Conservation (phyloP, 2,797 vertebrate species). For the Pseudopleuronectes americanus region DNA sequence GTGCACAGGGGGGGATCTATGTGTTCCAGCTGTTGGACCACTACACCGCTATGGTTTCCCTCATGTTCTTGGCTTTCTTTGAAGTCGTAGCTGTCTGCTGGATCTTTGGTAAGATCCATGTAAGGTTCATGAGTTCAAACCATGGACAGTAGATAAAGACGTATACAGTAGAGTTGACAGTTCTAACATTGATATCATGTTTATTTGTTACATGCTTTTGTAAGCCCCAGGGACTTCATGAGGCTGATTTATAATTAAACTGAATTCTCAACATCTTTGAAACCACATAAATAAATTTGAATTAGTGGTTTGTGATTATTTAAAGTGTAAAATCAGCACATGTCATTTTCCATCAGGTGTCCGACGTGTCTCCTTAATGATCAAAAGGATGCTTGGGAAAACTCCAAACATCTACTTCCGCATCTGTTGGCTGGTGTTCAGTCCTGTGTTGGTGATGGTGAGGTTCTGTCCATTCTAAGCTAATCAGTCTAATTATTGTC, state of each 20-base stretch:
- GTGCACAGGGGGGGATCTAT: conserved; percentile 79
- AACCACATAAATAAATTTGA: neutral
- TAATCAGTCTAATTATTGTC: neutral
- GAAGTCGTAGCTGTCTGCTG: conserved; percentile 82
- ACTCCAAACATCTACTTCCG: conserved; percentile 77
- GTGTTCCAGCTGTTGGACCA: conserved; percentile 86
- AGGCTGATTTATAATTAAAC: neutral
- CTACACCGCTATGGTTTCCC: conserved; percentile 83
- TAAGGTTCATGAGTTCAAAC: neutral
- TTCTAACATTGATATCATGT: neutral
- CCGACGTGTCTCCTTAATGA: conserved; percentile 71
- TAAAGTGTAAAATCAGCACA: neutral
- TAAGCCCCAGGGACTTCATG: neutral
- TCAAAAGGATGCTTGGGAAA: conserved; percentile 77
- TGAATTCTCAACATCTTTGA: neutral
- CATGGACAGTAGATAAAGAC: no score
- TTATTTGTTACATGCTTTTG: neutral
- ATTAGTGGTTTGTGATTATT: neutral
- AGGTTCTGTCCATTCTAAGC: conserved; percentile 38
- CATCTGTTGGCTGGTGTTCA: conserved; percentile 79
- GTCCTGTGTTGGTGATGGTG: conserved; percentile 81
- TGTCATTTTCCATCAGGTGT: conserved; percentile 66
- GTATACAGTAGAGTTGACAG: no score
- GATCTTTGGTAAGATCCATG: conserved; percentile 77
- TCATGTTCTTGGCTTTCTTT: conserved; percentile 82